Percentiles rank a stretch among this genome's conserved stretches.
phyloP scores from a whole-genome alignment of 2,797 vertebrate genomes.

The Discoglossus pictus region DNA sequence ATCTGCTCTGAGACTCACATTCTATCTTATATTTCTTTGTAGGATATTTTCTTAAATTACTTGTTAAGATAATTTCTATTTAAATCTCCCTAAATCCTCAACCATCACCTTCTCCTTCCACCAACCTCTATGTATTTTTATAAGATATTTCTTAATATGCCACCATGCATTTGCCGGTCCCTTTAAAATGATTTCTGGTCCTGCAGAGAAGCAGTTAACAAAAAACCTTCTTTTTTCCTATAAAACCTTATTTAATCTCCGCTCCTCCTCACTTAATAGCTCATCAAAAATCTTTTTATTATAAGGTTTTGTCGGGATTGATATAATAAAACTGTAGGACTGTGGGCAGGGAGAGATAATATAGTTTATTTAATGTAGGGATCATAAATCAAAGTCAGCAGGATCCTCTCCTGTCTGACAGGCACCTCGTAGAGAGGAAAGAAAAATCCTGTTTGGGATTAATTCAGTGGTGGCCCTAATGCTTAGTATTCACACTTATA shows the following conservation, averaged over 20 bases:
- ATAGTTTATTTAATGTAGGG: constrained; percentile 50
- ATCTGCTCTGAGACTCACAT: no score
- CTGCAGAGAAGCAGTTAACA: constrained; percentile 40
- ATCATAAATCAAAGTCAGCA: constrained; percentile 52
- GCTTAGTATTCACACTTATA: constrained; percentile 35
- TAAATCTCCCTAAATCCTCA: no score
- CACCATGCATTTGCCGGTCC: no score
- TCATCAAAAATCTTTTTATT: constrained; percentile 53
- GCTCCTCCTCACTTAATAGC: constrained; percentile 47
- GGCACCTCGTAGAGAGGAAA: constrained; percentile 39
- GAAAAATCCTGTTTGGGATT: constrained; percentile 49
- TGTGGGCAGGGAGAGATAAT: constrained; percentile 48
- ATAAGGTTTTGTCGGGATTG: constrained; percentile 49
- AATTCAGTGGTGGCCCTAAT: constrained; percentile 47
- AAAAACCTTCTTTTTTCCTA: constrained; percentile 30
- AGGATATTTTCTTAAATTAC: no score
- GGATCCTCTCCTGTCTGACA: constrained; percentile 47
- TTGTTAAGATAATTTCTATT: no score
- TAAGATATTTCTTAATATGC: no score
- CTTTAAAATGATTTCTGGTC: constrained; percentile 3
- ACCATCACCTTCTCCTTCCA: no score
- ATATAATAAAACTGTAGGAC: constrained; percentile 50
- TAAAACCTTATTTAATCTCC: constrained; percentile 49
- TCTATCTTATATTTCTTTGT: no score
- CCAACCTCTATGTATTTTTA: no score